phyloP scores from a whole-genome alignment of 2,888 invertebrate species.

The Halocaridina rubra region DNA sequence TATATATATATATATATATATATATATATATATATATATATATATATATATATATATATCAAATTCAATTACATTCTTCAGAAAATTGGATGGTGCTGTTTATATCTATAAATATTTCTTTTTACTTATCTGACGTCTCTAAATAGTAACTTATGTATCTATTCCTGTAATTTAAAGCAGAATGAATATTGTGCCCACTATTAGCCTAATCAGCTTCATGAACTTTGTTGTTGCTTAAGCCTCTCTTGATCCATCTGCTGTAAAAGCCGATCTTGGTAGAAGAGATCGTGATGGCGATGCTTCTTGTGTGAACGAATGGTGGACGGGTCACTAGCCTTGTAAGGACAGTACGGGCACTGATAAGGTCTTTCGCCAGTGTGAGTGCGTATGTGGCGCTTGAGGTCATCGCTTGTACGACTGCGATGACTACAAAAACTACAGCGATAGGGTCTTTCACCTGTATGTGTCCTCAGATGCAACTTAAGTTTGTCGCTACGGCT shows the following conservation, averaged over 20 bases:
- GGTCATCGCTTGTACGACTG: constrained; percentile 56
- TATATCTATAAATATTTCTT: no score
- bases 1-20: no score
- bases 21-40: no score
- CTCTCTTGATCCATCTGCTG: constrained; percentile 22
- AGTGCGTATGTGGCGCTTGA: constrained; percentile 59
- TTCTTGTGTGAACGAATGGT: constrained; percentile 60
- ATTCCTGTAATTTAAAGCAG: no score
- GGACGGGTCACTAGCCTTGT: constrained; percentile 59
- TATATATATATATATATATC: no score
- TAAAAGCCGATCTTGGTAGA: constrained; percentile 32
- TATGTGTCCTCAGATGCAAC: constrained; percentile 55
- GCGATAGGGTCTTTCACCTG: constrained; percentile 59
- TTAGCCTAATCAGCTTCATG: no score
- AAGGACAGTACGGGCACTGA: constrained; percentile 57
- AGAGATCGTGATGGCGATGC: constrained; percentile 56
- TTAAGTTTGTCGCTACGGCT: constrained; percentile 61
- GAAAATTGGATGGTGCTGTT: no score
- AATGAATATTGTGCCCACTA: no score
- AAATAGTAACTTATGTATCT: no score
- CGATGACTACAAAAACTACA: constrained; percentile 58
- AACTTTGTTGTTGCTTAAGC: background rate
- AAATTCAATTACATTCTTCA: no score
- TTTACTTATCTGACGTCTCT: no score
- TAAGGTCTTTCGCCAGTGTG: constrained; percentile 60